These are phyloP conservation scores for Chrysolina haemoptera DNA, from an alignment of 2,888 invertebrate genomes.

Conservation along the genomic window DNA sequence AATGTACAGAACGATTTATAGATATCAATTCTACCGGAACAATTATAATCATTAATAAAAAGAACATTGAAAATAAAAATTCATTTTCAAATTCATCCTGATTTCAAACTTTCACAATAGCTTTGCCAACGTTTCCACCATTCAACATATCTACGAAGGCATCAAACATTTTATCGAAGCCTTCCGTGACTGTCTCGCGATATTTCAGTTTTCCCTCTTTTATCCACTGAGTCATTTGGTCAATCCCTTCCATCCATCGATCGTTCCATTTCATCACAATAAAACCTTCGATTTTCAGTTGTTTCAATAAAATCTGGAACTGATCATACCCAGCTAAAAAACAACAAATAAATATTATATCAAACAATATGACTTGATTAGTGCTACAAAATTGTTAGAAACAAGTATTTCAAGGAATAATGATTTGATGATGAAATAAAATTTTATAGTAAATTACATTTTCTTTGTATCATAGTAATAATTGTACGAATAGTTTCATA, in stretches of 20 bases:
- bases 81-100: neutral
- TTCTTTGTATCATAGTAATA: too few species aligned
- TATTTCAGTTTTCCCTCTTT: slow-evolving; percentile 80
- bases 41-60: too few species aligned
- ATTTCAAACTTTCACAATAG: slow-evolving; percentile 56
- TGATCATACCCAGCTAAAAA: slow-evolving; percentile 41
- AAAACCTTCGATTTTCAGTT: slow-evolving; percentile 59
- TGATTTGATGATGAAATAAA: too few species aligned
- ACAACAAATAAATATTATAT: too few species aligned
- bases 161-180: slow-evolving; percentile 72
- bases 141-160: slow-evolving; percentile 59
- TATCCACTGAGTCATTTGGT: slow-evolving; percentile 77
- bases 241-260: slow-evolving; percentile 77
- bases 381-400: too few species aligned
- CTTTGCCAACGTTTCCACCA: slow-evolving; percentile 60
- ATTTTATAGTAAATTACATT: too few species aligned
- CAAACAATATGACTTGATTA: too few species aligned
- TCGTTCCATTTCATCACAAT: slow-evolving; percentile 59
- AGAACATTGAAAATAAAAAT: neutral
- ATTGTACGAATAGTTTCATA: too few species aligned
- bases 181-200: slow-evolving; percentile 76
- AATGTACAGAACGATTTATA: too few species aligned
- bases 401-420: too few species aligned
- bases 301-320: slow-evolving; percentile 46
- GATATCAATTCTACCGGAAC: too few species aligned